Evolutionary conservation across 2,797 vertebrate species (phyloP), one percentile per base, ranked within the genome.

Genomic region (Sebastes itinus): DNA sequence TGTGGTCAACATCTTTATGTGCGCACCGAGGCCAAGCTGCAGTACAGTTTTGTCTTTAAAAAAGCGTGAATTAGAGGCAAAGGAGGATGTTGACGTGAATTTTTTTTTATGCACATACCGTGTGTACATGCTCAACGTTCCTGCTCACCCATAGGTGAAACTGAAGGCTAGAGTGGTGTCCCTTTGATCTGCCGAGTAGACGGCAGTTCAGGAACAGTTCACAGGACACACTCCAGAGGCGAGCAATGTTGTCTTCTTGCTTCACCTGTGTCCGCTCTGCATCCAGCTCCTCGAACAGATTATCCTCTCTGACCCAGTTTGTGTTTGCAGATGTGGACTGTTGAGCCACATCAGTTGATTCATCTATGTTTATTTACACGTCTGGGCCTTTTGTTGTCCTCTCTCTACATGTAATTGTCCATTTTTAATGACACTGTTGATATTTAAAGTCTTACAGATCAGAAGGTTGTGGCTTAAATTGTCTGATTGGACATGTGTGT

Each of bases 191-290:
- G 42, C 83, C 6, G 66, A 85, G 76, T 58, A 75, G 77, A 77
- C 75, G 54, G 81, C 80, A 76, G 93, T 94, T 94, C 92, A 94
- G 86, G 86, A 82, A 88, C 90, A 94, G 93, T 95, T 94, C 94
- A 95, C 81, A 73, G 90, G 91, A 91, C 86, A 91, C 91, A 92
- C 89, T 92, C 80, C 83, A 87, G 62, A 83, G 84, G 87, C 76
- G 65, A 89, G 81, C 88, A 81, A 82, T 91, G 91, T 77, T 69
- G 85, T 88, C 83, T 85, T 74, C 89, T 87, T 82, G 86, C 92
- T 89, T 92, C 88, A 89, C 82, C 81, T 89, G 81, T 75, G 85
- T 89, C 77, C 72, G 6, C 85, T 85, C 68, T 66, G 71, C 86
- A 82, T 82, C 82, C 70, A 67, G 68, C 67, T 58, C 77, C 59